Evolutionary conservation across 2,113 vertebrate species (phyloP).

Genomic region (Hypomesus transpacificus): DNA sequence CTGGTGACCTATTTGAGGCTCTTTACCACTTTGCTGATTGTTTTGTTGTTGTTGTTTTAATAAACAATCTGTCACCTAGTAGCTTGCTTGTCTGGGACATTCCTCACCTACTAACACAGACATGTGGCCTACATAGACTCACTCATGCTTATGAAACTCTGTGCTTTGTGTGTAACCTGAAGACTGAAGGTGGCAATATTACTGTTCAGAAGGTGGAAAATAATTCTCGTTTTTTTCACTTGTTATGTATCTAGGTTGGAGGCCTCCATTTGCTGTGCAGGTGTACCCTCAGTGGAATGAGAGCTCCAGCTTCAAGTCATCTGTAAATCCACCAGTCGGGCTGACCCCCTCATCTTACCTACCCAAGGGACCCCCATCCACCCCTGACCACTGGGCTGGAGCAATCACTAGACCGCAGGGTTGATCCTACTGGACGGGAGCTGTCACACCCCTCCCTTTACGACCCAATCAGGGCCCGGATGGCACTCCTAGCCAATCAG

Average conservation of each 20-base stretch:
- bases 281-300: conserved; percentile 27
- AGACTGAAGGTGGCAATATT: too few species aligned
- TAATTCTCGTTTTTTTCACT: conserved; percentile 19
- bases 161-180: too few species aligned
- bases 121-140: too few species aligned
- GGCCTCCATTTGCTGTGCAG: conserved; percentile 21
- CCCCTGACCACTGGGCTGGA: conserved; percentile 79
- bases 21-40: conserved; percentile 7
- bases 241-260: conserved; percentile 51
- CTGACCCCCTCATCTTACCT: conserved; percentile 80
- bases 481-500: conserved; percentile 94
- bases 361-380: conserved; percentile 68
- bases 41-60: too few species aligned
- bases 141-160: too few species aligned
- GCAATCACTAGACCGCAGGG: conserved; percentile 79
- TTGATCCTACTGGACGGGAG: conserved; percentile 81
- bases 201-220: too few species aligned
- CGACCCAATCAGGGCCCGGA: conserved; percentile 91
- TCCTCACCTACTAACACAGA: too few species aligned
- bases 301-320: conserved; percentile 58
- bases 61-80: too few species aligned
- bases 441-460: conserved; percentile 77
- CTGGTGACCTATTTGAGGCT: conserved; percentile 68
- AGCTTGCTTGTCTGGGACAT: too few species aligned
- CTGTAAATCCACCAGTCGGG: conserved; percentile 57